Evolutionary conservation across 1,140 invertebrate genomes (phyloP), one percentile per base, ranked within the genome.

Genomic region (Acromyrmex heyeri): DNA sequence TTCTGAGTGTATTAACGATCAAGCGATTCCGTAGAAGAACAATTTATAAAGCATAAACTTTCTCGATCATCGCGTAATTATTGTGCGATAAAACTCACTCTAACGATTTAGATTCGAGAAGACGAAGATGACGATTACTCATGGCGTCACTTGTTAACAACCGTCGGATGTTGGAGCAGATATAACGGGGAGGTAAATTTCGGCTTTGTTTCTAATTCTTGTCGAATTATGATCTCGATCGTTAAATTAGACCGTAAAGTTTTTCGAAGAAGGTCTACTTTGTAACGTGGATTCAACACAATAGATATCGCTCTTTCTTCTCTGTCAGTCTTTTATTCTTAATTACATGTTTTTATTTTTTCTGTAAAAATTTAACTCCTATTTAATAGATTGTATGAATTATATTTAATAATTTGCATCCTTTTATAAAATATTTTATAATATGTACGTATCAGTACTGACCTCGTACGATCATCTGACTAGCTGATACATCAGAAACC

Each of bases 11-110:
- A 95, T 95, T 95, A 95, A 95, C 91, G 92, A 94, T 95, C 94
- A 88, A 93, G 93, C 91, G 91, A 94, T 95, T 95, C 93, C 90
- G 89, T 91, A 88, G 94, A 95, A 94, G 90, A 92, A 93, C 93
- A 93, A 94, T 95, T 95, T 94, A 94, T 93, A 93, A 92, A 91
- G 83, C 94, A 93, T 94, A 93, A 95, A 94, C 91, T 94, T 92
- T 92, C 91, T 92, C 88, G 89, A 92, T 93, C 90, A 91, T 88
- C 67, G 87, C 61, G 85, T 89, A 93, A 95, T 95, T 94, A 95
- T 93, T 78, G 72, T 82, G 89, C 93, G 92, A 94, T 94, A 94
- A 94, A 94, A 92, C 85, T 78, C 86, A 76, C 88, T 78, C 88
- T 94, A 93, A 94, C 91, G 92, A 94, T 94, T 93, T 59, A 21